Conservation (phyloP, 2,113 vertebrate genomes). For the Grantiella picta region DNA sequence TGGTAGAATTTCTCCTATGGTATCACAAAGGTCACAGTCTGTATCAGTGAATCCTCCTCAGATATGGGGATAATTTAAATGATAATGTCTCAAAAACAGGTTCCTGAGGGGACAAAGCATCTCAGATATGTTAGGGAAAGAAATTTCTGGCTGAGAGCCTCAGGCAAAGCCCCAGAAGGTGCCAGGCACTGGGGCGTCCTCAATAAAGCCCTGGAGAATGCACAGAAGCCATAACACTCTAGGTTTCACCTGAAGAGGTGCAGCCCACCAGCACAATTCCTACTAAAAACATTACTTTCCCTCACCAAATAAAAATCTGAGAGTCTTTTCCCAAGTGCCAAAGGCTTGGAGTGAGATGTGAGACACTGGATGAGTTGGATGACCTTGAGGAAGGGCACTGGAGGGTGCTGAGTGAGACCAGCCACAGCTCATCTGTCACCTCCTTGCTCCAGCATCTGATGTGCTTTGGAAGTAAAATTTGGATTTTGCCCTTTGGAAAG, state of each 20-base stretch:
- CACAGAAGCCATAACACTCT: not conserved
- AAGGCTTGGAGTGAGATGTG: not conserved
- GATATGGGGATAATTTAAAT: not conserved
- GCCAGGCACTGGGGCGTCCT: not conserved
- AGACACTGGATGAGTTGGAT: not conserved
- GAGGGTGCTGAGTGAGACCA: not conserved
- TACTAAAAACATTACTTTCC: not conserved
- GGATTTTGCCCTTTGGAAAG: not conserved
- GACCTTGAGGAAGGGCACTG: not conserved
- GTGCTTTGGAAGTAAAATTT: not conserved
- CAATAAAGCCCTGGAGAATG: not conserved
- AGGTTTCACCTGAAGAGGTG: not conserved
- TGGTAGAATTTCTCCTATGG: not conserved
- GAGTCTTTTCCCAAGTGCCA: not conserved
- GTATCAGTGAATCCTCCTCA: not conserved
- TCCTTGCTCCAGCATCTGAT: not conserved
- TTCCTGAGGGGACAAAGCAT: not conserved
- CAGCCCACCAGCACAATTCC: not conserved
- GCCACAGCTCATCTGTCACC: not conserved
- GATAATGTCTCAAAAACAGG: not conserved
- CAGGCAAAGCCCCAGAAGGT: not conserved
- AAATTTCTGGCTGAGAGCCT: not conserved
- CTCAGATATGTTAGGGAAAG: not conserved
- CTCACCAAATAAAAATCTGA: not conserved
- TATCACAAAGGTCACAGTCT: not conserved